Percentiles rank a stretch among this genome's conserved stretches.
These are phyloP conservation scores for Mustela lutreola DNA, from an alignment of 2,113 vertebrate genomes.

Conservation along the genomic window DNA sequence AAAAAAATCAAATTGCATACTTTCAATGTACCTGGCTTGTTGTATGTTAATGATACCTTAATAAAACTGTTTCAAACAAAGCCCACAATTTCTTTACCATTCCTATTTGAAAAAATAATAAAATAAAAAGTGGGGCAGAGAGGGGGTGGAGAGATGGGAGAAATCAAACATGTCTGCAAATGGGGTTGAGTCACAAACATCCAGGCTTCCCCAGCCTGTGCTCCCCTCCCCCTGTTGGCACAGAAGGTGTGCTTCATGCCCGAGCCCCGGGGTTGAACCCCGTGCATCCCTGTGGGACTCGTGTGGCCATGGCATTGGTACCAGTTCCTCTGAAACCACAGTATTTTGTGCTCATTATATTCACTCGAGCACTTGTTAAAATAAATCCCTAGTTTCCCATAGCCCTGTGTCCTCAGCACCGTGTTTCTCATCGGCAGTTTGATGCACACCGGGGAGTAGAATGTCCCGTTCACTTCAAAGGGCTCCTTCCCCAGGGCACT, in stretches of 20 bases:
- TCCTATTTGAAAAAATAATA: no score
- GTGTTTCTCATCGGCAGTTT: fast-evolving
- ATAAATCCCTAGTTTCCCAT: no score
- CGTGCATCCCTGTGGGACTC: no score
- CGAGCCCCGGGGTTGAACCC: no score
- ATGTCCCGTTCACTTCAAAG: neutral
- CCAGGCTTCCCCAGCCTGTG: neutral
- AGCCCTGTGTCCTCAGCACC: neutral
- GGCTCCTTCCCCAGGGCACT: neutral
- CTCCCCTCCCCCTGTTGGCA: neutral
- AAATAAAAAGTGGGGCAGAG: neutral
- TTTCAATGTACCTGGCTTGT: neutral
- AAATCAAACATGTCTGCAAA: neutral
- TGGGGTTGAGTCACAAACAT: neutral
- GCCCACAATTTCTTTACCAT: neutral
- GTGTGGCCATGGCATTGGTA: fast-evolving
- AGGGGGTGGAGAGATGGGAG: neutral
- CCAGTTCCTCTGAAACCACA: neutral
- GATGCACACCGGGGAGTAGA: fast-evolving
- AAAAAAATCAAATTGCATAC: neutral
- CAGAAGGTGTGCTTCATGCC: neutral
- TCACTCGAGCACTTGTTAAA: neutral
- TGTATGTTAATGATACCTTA: neutral
- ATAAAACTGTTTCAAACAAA: neutral
- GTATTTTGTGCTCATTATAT: neutral